phyloP scores from a whole-genome alignment of 2,888 invertebrate genomes.

The Exephanes ischioxanthus region DNA sequence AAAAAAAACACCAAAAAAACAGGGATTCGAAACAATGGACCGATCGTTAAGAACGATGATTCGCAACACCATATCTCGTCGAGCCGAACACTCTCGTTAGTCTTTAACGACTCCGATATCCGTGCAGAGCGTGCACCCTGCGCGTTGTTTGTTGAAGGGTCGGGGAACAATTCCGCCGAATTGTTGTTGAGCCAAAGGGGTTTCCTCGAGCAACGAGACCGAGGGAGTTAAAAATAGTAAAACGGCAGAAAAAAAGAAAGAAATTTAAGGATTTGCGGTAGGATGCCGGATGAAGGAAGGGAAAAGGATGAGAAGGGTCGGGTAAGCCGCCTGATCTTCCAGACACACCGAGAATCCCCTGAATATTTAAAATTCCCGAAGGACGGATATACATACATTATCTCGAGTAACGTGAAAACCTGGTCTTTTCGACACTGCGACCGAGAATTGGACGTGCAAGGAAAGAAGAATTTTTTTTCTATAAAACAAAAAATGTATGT shows the following conservation, averaged over 20 bases:
- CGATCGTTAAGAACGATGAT: conserved; percentile 49
- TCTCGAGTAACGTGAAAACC: not conserved
- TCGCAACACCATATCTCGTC: conserved; percentile 21
- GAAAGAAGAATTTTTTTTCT: not conserved
- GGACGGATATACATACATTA: conserved; percentile 77
- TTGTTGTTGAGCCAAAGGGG: conserved; percentile 8
- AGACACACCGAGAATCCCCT: conserved; percentile 72
- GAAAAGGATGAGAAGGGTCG: not conserved
- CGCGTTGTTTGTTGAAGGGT: conserved; percentile 28
- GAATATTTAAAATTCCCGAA: conserved; percentile 76
- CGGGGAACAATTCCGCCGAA: conserved; percentile 26
- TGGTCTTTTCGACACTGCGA: conserved; percentile 1
- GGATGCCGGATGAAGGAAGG: not conserved
- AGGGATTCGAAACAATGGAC: conserved; percentile 35
- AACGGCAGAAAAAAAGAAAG: conserved; percentile 4
- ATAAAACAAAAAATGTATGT: no score
- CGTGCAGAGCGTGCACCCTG: not conserved
- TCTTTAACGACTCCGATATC: conserved; percentile 43
- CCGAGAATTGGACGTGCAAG: not conserved
- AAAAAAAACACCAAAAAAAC: conserved; percentile 13
- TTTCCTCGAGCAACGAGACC: not conserved
- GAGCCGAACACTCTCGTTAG: conserved; percentile 41
- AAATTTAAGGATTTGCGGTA: conserved; percentile 36
- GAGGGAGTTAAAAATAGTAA: conserved; percentile 12
- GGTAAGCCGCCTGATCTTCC: conserved; percentile 66